Evolutionary conservation across 1,140 invertebrate species (phyloP).

Genomic region (Hydropsyche tenuis): DNA sequence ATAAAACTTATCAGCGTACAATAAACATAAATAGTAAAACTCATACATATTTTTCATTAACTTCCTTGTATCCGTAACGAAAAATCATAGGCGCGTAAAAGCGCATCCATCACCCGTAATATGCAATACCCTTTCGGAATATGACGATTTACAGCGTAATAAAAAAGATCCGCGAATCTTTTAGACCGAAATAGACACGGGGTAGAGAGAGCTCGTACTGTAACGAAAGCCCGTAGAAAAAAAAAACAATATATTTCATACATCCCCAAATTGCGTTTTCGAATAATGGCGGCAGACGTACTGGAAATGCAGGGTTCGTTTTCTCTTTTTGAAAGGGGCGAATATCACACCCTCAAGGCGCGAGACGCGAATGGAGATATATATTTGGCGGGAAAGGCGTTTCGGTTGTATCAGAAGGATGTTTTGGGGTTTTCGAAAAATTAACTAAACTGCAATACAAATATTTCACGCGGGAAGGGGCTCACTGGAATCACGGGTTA

Average conservation of each 20-base stretch:
- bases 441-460: constrained; percentile 10
- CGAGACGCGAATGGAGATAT: constrained; percentile 47
- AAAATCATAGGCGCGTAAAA: constrained; percentile 20
- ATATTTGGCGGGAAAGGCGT: constrained; percentile 14
- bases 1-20: no score
- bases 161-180: constrained; percentile 43
- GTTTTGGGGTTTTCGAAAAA: constrained; percentile 7
- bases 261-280: constrained; percentile 48
- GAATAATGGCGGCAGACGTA: constrained; percentile 45
- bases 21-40: no score
- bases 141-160: constrained; percentile 49
- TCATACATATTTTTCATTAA: constrained; percentile 6
- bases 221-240: background rate
- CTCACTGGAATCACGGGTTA: no score
- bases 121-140: constrained; percentile 46
- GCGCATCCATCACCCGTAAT: constrained; percentile 26
- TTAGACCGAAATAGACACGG: background rate
- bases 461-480: constrained; percentile 6
- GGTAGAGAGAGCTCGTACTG: background rate
- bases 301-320: constrained; percentile 32
- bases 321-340: background rate
- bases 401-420: constrained; percentile 23
- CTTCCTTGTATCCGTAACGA: background rate
- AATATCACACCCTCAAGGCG: no score
- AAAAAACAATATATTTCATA: constrained; percentile 48